Evolutionary conservation across 2,113 vertebrate species (phyloP), one percentile per base, ranked within the genome.

Genomic region (Pseudorasbora parva): DNA sequence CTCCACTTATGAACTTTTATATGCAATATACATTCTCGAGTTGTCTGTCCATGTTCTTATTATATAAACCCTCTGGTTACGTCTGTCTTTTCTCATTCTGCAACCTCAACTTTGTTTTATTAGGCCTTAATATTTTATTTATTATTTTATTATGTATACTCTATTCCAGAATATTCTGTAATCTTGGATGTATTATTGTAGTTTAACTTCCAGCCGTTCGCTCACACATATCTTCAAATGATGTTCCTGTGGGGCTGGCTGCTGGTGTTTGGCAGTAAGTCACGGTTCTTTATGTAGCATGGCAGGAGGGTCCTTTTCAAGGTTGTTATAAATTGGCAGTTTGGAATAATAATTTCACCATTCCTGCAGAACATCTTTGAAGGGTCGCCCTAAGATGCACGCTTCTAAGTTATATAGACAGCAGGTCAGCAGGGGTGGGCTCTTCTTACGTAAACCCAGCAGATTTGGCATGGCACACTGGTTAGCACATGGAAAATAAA

Each of bases 261-360:
- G 75, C 27, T 77, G 74, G 27, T 77, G 11, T 59, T 41, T 77
- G 74, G 75, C 33, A 43, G 56, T 43, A 45, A 60, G 23, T 78
- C 76, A 60, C 54, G 4, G 8, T 45, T 78, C 76, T 78, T 60
- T 78, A 60, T 60, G 76, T 27, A 78, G 76, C 76, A 10, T 56
- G 45, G n/a, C 12, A 45, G 25, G 37, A 69, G 45, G 33, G 57
- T 30, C 25, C 15, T 85, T 68, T 84, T 43, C 72, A 68, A 37
- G 76, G 5, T 69, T 72, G 49, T 73, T 72, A 54, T 49, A 59
- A 59, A 15, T 49, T 60, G 43, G 30, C 45, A 59, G 47, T 54
- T 57, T 64, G 56, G n/a, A 23, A 37, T n/a, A 60, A 11, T 80
- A 85, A 85, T 73, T 80, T 80, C 83, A 85, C 19, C 54, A 79